A percentile compares a stretch with the other conserved stretches of the same genome.
phyloP scores from a whole-genome alignment of 2,888 invertebrate genomes.

The Protula sp. region DNA sequence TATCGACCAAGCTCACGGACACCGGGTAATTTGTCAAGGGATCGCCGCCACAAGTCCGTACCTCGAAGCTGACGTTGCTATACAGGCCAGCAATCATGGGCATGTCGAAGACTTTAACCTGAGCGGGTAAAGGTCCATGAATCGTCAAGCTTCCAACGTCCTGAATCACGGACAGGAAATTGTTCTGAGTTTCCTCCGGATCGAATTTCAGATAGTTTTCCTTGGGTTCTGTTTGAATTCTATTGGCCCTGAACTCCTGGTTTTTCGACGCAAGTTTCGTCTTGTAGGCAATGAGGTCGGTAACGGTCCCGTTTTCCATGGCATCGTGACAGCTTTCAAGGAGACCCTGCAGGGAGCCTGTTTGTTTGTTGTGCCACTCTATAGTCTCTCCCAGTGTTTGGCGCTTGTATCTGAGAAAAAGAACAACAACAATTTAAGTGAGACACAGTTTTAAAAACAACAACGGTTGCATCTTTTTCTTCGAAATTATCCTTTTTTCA shows the following conservation, averaged over 20 bases:
- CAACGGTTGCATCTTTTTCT: too few relatives aligned
- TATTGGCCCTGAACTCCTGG: constrained; percentile 3
- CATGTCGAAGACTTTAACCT: constrained; percentile 7
- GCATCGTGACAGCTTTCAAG: constrained; percentile 18
- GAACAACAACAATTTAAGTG: too few relatives aligned
- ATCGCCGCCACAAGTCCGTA: constrained; percentile 12
- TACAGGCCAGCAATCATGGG: constrained; percentile 14
- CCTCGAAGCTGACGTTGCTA: constrained; percentile 8
- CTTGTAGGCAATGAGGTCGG: constrained; percentile 18
- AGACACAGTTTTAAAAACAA: too few relatives aligned
- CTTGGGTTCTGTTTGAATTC: background rate
- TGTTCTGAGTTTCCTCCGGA: constrained; percentile 6
- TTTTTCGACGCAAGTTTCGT: constrained; percentile 14
- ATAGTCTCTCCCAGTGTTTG: background rate
- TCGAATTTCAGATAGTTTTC: constrained; percentile 14
- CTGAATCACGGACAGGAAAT: constrained; percentile 4
- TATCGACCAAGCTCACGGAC: constrained; percentile 17
- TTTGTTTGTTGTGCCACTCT: background rate
- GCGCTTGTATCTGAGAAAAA: too few relatives aligned
- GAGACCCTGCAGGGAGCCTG: background rate
- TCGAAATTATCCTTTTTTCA: too few relatives aligned
- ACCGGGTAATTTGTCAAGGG: constrained; percentile 16
- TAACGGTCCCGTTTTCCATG: constrained; percentile 10
- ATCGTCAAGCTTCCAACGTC: constrained; percentile 10
- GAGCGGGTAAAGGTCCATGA: constrained; percentile 10